These are phyloP conservation scores for Kuschelorhynchus macadamiae DNA, from an alignment of 2,888 invertebrate genomes.

Conservation along the genomic window DNA sequence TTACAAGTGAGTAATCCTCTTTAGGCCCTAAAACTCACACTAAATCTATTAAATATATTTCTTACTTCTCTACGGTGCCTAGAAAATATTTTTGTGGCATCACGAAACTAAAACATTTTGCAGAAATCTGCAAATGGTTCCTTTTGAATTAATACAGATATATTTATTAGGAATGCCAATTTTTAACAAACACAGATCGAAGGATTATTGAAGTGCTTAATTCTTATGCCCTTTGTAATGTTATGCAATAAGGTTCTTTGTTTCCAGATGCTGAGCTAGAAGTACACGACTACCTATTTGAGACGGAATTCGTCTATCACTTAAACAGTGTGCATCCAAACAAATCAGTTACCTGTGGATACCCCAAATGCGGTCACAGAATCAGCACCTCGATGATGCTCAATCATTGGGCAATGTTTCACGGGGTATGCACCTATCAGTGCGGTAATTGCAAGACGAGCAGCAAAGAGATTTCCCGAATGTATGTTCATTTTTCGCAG, in stretches of 20 bases:
- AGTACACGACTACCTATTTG: conserved; percentile 54
- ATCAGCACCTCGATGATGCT: conserved; percentile 64
- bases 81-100: too few relatives aligned
- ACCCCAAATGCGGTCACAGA: conserved; percentile 47
- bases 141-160: too few relatives aligned
- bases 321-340: conserved; percentile 60
- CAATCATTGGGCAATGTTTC: conserved; percentile 68
- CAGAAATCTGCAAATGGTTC: too few relatives aligned
- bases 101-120: too few relatives aligned
- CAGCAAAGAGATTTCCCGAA: conserved; percentile 42
- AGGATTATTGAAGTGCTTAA: too few relatives aligned
- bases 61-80: too few relatives aligned
- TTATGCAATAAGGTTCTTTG: not conserved
- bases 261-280: conserved; percentile 52
- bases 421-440: conserved; percentile 66
- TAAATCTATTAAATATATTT: too few relatives aligned
- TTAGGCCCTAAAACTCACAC: too few relatives aligned
- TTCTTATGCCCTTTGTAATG: too few relatives aligned
- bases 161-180: too few relatives aligned
- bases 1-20: too few relatives aligned
- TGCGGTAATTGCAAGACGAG: conserved; percentile 55
- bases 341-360: conserved; percentile 57
- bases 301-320: conserved; percentile 59
- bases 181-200: too few relatives aligned
- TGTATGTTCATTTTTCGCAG: conserved; percentile 53